Evolutionary conservation across 2,888 invertebrate genomes (phyloP), one percentile per base, ranked within the genome.

Genomic region (Coecobrya sp.): DNA sequence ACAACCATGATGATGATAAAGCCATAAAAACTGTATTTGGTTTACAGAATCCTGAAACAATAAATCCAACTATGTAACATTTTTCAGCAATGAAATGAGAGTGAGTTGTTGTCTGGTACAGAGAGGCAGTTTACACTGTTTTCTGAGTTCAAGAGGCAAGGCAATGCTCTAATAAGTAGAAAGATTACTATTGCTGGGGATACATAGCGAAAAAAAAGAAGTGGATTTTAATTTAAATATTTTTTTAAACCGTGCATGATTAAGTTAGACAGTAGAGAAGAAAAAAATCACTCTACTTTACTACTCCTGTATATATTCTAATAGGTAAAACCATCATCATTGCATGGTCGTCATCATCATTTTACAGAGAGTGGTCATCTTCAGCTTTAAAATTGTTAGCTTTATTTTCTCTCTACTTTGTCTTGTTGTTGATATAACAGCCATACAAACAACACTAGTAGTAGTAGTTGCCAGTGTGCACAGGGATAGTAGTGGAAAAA

Each of bases 111-210:
- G 7, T 36, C n/a, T 36, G 36, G 7, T 4, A 7, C 36, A 36
- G 36, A 36, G 7, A 7, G n/a, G n/a, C n/a, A n/a, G n/a, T n/a
- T n/a, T n/a, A n/a, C n/a, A n/a, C n/a, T n/a, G n/a, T n/a, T n/a
- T n/a, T n/a, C n/a, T n/a, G n/a, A n/a, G n/a, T n/a, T n/a, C 36
- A 36, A 36, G 3, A 36, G n/a, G 7, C 36, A 13, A 36, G 70
- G 10, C 36, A 70, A 70, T 36, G 70, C 70, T 70, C 70, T 70
- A 70, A 70, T 70, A 70, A 70, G 70, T 70, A n/a, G 4, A 70
- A 70, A 70, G 36, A 52, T 52, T 52, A n/a, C n/a, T n/a, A 22
- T 59, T 27, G 27, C 11, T 25, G 13, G 25, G 27, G 25, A 65
- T 10, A 27, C 8, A 52, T 2, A 16, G 27, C n/a, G n/a, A n/a